Conservation (phyloP, 2,797 vertebrate species). For the Siniperca undulata region DNA sequence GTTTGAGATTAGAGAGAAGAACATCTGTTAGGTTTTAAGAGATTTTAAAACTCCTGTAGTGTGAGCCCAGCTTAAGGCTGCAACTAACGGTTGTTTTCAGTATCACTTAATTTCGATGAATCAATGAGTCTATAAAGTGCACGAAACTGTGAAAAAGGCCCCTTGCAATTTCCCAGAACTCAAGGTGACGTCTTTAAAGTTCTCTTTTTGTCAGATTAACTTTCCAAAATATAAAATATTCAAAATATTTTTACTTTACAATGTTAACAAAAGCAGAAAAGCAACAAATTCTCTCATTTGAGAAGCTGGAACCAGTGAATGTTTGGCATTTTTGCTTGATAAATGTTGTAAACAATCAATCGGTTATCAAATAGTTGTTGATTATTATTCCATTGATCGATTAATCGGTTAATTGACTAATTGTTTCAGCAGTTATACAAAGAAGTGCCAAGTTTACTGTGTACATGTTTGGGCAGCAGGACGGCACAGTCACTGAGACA, state of each 20-base stretch:
- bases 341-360: not conserved
- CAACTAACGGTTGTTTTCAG: not conserved
- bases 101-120: not conserved
- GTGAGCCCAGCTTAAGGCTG: not conserved
- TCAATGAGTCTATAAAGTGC: not conserved
- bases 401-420: not conserved
- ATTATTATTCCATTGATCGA: not conserved
- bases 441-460: too few relatives aligned
- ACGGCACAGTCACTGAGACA: not conserved
- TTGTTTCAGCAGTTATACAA: not conserved
- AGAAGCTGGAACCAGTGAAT: not conserved
- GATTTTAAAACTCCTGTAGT: too few relatives aligned
- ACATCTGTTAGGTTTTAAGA: too few relatives aligned
- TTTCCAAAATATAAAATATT: not conserved
- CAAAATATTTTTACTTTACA: not conserved
- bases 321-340: not conserved
- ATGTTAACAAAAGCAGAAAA: not conserved
- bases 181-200: too few relatives aligned
- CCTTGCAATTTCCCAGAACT: not conserved
- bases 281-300: too few relatives aligned
- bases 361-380: not conserved
- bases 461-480: not conserved
- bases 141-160: not conserved
- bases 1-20: too few relatives aligned
- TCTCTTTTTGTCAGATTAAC: not conserved